A percentile compares a stretch with the other conserved stretches of the same genome.
Evolutionary conservation across 53 echinoderm and acorn worm genomes (phyloP).

Genomic region (Pentamera pediparva): DNA sequence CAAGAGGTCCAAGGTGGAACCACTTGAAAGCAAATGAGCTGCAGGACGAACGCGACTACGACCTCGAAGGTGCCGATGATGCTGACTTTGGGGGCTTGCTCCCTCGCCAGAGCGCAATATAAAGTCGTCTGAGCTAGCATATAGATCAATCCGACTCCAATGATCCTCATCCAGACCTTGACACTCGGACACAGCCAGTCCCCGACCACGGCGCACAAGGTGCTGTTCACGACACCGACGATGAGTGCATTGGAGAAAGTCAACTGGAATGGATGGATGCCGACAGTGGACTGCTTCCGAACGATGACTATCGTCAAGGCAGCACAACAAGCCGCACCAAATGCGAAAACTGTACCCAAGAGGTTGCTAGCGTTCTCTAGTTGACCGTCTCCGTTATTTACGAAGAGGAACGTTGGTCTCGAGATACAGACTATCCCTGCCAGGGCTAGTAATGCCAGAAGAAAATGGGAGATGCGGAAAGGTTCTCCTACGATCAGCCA

Average conservation of each 20-base stretch:
- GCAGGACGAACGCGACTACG: background rate
- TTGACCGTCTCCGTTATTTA: background rate
- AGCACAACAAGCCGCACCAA: background rate
- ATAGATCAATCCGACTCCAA: background rate
- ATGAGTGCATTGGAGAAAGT: background rate
- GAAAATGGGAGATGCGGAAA: background rate
- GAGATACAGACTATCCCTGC: background rate
- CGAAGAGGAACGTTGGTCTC: constrained; percentile 6
- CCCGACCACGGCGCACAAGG: background rate
- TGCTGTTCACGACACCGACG: background rate
- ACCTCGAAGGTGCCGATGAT: background rate
- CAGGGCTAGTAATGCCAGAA: background rate
- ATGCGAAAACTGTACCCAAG: background rate
- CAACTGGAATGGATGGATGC: background rate
- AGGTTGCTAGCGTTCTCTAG: background rate
- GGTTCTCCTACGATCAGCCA: constrained; percentile 10
- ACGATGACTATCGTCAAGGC: background rate
- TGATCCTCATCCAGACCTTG: background rate
- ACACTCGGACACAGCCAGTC: background rate
- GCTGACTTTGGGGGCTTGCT: background rate
- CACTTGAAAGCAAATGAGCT: background rate
- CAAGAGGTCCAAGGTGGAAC: background rate
- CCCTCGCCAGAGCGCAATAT: background rate
- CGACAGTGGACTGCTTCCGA: constrained; percentile 7
- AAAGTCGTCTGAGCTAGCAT: background rate